A percentile compares a stretch with the other conserved stretches of the same genome.
Evolutionary conservation across 2,797 vertebrate species (phyloP).

Genomic region (Sebastes reedi): DNA sequence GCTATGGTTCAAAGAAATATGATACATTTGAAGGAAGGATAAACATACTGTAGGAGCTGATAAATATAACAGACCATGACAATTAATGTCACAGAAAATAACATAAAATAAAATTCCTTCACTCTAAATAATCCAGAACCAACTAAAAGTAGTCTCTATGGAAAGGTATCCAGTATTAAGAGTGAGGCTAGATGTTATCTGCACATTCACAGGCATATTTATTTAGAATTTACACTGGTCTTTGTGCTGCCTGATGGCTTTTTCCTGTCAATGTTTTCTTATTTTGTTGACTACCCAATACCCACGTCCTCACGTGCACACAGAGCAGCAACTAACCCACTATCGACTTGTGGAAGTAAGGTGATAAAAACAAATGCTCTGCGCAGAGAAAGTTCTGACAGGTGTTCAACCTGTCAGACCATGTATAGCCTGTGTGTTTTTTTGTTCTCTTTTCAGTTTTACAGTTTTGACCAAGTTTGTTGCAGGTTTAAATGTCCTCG

Average conservation of each 20-base stretch:
- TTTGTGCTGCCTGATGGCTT: neutral
- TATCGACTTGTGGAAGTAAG: neutral
- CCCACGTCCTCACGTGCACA: neutral
- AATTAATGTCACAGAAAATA: neutral
- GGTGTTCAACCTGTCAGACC: neutral
- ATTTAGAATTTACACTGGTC: neutral
- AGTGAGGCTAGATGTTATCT: neutral
- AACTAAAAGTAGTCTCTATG: neutral
- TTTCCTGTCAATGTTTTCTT: neutral
- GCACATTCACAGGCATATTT: neutral
- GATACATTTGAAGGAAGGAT: neutral
- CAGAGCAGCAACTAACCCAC: neutral
- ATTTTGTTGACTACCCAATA: neutral
- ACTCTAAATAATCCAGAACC: neutral
- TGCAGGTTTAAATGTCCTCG: neutral
- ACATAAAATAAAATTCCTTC: neutral
- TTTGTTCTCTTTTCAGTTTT: neutral
- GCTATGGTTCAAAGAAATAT: neutral
- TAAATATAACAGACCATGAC: neutral
- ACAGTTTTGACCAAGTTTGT: neutral
- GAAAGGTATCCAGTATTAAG: neutral
- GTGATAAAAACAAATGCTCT: neutral
- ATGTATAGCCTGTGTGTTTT: too few relatives aligned
- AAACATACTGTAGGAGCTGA: neutral
- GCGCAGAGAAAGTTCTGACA: neutral